A percentile compares a stretch with the other conserved stretches of the same genome.
phyloP scores from a whole-genome alignment of 2,888 invertebrate genomes.

The Stramonita haemastoma region DNA sequence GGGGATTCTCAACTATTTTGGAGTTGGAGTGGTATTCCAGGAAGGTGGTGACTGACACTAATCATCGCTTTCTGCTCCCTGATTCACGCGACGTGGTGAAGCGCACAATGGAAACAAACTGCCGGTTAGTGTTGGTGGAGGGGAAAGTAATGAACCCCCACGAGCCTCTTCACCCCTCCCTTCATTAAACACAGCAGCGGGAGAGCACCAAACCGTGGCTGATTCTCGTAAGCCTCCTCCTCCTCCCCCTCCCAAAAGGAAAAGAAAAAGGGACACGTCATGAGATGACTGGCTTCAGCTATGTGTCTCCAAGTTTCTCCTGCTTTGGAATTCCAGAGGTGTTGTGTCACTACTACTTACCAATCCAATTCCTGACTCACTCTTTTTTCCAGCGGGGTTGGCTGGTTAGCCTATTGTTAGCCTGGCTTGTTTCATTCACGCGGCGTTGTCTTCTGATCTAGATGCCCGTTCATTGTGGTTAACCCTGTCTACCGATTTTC shows the following conservation, averaged over 20 bases:
- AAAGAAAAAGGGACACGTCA: background rate
- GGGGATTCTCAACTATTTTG: too few species aligned
- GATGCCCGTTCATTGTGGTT: too few species aligned
- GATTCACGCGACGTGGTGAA: constrained; percentile 13
- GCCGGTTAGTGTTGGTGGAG: background rate
- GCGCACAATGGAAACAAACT: background rate
- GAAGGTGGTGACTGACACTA: constrained; percentile 12
- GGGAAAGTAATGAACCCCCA: constrained; percentile 25
- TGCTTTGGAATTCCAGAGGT: constrained; percentile 1
- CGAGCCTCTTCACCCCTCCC: background rate
- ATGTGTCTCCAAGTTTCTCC: constrained; percentile 1
- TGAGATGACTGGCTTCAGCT: background rate
- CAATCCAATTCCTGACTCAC: background rate
- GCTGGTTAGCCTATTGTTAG: background rate
- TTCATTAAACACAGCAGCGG: constrained; percentile 27
- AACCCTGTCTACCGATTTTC: too few species aligned
- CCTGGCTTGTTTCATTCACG: background rate
- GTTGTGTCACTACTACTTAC: constrained; percentile 12
- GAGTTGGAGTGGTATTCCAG: background rate
- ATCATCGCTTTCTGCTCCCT: constrained; percentile 23
- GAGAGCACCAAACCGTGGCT: background rate
- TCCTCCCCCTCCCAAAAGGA: background rate
- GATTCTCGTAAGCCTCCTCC: background rate
- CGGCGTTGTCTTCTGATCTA: too few species aligned
- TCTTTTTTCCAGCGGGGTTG: background rate